These are phyloP conservation scores for Pedicia rivosa DNA, from an alignment of 2,888 invertebrate genomes.

Conservation along the genomic window DNA sequence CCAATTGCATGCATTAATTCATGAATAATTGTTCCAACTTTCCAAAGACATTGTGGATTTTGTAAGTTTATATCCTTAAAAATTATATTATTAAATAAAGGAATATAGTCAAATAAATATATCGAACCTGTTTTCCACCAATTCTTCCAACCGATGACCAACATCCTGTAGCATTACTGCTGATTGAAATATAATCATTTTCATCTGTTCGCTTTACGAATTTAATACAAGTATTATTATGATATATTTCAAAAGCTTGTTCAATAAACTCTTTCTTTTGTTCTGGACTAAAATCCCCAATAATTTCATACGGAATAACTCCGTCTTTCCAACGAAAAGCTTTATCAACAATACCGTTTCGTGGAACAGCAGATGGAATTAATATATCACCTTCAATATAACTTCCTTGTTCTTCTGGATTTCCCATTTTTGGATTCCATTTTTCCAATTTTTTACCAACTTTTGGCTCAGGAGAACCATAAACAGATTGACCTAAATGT, in stretches of 20 bases:
- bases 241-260: conserved; percentile 51
- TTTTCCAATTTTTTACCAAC: too few species aligned
- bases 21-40: conserved; percentile 54
- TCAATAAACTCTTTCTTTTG: conserved; percentile 39
- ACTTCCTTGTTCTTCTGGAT: conserved; percentile 65
- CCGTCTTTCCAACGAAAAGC: conserved; percentile 42
- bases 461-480: too few species aligned
- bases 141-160: conserved; percentile 58
- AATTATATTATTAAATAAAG: too few species aligned
- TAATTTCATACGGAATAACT: conserved; percentile 48
- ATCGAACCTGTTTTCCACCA: conserved; percentile 28
- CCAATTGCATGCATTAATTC: conserved; percentile 59
- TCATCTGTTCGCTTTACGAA: conserved; percentile 44
- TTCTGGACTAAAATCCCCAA: conserved; percentile 38
- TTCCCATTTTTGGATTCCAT: too few species aligned
- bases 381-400: conserved; percentile 63
- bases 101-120: too few species aligned
- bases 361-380: conserved; percentile 31
- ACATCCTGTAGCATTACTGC: conserved; percentile 47
- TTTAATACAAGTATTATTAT: conserved; percentile 49
- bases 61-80: conserved; percentile 49
- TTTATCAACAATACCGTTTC: conserved; percentile 40
- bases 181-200: conserved; percentile 45
- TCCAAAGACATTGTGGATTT: conserved; percentile 44
- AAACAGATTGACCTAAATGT: too few species aligned